Evolutionary conservation across 2,888 invertebrate genomes (phyloP), one percentile per base, ranked within the genome.

Genomic region (Drosophila kanekoi): DNA sequence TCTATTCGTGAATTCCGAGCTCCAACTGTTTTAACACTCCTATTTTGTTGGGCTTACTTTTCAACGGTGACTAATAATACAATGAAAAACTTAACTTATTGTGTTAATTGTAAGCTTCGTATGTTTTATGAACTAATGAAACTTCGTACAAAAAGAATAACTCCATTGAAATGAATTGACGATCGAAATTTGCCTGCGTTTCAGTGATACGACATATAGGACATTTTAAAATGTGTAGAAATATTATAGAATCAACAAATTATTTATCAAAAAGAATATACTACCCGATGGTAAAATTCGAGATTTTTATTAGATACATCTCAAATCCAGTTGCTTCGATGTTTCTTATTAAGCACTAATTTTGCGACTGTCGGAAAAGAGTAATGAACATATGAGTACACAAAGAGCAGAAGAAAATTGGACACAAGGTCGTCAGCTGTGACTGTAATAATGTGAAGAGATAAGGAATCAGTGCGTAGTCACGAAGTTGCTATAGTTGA

Each of bases 381-480:
- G 23, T 54, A 18, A 23, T 38, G 4, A 23, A 8, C 23, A 23
- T 13, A 3, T 20, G 14, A 16, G 35, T 5, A 23, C 16, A 51
- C 49, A 52, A 10, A 54, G 63, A 41, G 13, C 28, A 28, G 8
- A 14, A 18, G 28, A 33, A 16, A 23, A 72, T 62, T 72, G 16
- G 9, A 52, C 40, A 60, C 74, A 75, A 75, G 74, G 74, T 72
- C 44, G 59, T n/a, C 20, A 13, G 43, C 16, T 44, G 37, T 41
- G 20, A 1, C 28, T 52, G 20, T 14, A 11, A 38, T 16, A 76
- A 40, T 54, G 14, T 8, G 8, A 37, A 47, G 10, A 37, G 78
- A 74, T 74, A 74, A 74, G 73, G 41, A 67, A 41, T 11, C 51
- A 44, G 5, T 53, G 20, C 35, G 13, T 23, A 56, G 41, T 51